Conservation (phyloP, 2,113 vertebrate genomes). For the Dasyornis broadbenti region DNA sequence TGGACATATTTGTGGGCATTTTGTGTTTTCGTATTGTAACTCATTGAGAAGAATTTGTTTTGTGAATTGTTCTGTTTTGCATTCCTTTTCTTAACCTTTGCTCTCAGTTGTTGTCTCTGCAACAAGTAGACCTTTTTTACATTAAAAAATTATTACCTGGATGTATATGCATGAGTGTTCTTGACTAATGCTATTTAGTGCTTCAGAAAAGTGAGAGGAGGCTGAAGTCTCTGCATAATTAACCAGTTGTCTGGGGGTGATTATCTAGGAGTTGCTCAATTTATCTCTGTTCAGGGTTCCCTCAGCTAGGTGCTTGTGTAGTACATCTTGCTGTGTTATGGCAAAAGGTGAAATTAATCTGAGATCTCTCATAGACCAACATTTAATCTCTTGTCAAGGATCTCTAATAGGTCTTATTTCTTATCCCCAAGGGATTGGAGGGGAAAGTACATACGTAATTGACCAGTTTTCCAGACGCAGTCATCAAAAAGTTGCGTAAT, state of each 20-base stretch:
- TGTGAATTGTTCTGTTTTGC: not conserved
- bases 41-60: not conserved
- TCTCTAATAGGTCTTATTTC: not conserved
- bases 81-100: not conserved
- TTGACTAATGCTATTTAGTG: not conserved
- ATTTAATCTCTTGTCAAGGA: not conserved
- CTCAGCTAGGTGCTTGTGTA: not conserved
- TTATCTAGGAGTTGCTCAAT: not conserved
- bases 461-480: not conserved
- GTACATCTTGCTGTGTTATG: not conserved
- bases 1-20: not conserved
- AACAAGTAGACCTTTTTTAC: not conserved
- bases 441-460: not conserved
- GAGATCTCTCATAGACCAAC: not conserved
- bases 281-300: not conserved
- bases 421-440: not conserved
- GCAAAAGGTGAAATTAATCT: not conserved
- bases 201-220: not conserved
- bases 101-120: not conserved
- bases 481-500: not conserved
- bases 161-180: not conserved
- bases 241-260: not conserved
- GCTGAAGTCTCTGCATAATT: not conserved
- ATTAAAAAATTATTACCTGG: not conserved
- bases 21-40: not conserved